These are phyloP conservation scores for Caenorhabditis briggsae DNA, from an alignment of 1,140 invertebrate species.

Conservation along the genomic window DNA sequence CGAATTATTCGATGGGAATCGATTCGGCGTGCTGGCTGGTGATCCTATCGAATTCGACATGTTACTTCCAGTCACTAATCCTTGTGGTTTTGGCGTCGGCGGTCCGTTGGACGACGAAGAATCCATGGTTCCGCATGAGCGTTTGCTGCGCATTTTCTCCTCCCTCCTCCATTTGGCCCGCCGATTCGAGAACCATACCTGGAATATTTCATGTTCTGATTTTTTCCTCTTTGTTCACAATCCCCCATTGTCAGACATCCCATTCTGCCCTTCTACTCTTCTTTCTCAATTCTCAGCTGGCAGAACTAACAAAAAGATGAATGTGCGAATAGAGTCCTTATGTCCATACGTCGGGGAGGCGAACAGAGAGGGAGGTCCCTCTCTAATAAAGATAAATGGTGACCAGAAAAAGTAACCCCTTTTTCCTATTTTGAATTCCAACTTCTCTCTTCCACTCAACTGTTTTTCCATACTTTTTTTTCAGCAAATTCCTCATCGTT, in stretches of 20 bases:
- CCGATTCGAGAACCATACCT: conserved; percentile 93
- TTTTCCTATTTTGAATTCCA: neutral
- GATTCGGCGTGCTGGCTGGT: conserved; percentile 62
- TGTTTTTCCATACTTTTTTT: neutral
- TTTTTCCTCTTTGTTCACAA: no score
- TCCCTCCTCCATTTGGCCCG: conserved; percentile 97
- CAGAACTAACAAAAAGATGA: conserved; percentile 54
- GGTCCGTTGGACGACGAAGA: conserved; percentile 68
- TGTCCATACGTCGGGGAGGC: conserved; percentile 39
- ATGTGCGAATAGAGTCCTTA: conserved; percentile 1
- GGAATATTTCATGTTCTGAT: neutral
- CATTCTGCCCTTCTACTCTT: conserved; percentile 8
- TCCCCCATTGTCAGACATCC: neutral
- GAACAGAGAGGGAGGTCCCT: conserved; percentile 11
- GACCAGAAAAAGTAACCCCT: neutral
- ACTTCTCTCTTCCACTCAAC: neutral
- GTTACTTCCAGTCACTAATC: conserved; percentile 57
- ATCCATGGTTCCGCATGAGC: conserved; percentile 63
- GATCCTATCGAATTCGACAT: conserved; percentile 50
- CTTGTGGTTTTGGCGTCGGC: conserved; percentile 58
- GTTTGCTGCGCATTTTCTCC: conserved; percentile 85
- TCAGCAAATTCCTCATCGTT: neutral
- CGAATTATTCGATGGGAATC: conserved; percentile 61
- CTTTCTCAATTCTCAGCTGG: conserved; percentile 3
- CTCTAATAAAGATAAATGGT: conserved; percentile 50